phyloP scores from a whole-genome alignment of 2,888 invertebrate genomes.

The Petrolisthes manimaculis region DNA sequence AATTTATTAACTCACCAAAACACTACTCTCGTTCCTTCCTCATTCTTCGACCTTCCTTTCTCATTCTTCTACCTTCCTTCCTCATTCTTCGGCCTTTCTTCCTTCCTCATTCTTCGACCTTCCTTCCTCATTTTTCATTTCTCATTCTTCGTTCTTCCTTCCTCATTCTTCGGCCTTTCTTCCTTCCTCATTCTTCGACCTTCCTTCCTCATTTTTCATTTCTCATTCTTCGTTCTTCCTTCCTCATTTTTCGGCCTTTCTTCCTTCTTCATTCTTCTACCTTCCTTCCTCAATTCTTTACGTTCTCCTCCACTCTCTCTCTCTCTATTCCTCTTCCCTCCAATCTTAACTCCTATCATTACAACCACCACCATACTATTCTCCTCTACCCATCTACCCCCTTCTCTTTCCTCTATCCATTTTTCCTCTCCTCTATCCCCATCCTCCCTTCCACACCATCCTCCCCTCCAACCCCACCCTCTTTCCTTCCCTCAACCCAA shows the following conservation, averaged over 20 bases:
- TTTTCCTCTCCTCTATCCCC: background rate
- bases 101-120: background rate
- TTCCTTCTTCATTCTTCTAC: background rate
- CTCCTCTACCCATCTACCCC: background rate
- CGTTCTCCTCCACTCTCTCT: background rate
- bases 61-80: background rate
- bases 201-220: background rate
- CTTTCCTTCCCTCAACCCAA: background rate
- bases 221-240: background rate
- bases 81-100: background rate
- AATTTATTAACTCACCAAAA: too few relatives aligned
- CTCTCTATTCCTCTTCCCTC: background rate
- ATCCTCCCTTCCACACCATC: background rate
- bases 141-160: background rate
- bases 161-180: background rate
- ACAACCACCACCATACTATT: background rate
- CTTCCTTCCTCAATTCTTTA: background rate
- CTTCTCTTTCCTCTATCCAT: background rate
- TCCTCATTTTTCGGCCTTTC: background rate
- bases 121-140: background rate
- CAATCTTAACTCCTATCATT: too few relatives aligned
- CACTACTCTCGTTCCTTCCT: background rate
- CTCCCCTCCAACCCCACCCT: background rate
- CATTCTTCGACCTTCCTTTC: background rate
- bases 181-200: background rate